A percentile compares a stretch with the other conserved stretches of the same genome.
Conservation (phyloP, 2,113 vertebrate species). For the Tursiops truncatus region DNA sequence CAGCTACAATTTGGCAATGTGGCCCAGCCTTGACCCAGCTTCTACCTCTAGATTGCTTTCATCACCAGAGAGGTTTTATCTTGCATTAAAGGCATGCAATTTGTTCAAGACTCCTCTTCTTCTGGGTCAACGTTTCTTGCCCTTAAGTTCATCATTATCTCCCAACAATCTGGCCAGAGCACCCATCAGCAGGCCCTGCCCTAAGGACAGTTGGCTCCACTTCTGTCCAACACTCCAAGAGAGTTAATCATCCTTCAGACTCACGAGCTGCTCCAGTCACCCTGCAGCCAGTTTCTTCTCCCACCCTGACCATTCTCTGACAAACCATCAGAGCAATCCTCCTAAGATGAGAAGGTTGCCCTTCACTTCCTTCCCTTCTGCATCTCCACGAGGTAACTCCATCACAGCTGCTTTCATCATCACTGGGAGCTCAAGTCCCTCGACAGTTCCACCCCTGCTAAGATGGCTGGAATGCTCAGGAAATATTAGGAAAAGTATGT, state of each 20-base stretch:
- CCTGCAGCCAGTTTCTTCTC: not conserved
- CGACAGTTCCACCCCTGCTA: not conserved
- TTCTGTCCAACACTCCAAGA: not conserved
- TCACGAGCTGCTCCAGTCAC: no score
- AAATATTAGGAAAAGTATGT: accelerated
- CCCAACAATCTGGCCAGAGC: not conserved
- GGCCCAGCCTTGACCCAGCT: not conserved
- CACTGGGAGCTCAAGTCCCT: not conserved
- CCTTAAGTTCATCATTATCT: not conserved
- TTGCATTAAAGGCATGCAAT: not conserved
- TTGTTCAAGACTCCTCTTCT: not conserved
- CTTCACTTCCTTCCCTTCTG: no score
- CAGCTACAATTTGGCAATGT: not conserved
- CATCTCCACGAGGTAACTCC: not conserved
- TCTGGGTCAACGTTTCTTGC: not conserved
- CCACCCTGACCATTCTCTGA: no score
- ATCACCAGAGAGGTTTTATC: not conserved
- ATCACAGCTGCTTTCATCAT: not conserved
- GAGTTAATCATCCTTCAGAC: no score
- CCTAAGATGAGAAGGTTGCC: not conserved
- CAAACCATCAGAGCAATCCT: not conserved
- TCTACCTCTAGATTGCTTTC: not conserved
- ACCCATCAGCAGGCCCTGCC: not conserved
- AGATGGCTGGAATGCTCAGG: not conserved
- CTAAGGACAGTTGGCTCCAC: no score